phyloP scores from a whole-genome alignment of 30 jellyfish, hydroid and myxozoan genomes.

The Cassiopea xamachana region DNA sequence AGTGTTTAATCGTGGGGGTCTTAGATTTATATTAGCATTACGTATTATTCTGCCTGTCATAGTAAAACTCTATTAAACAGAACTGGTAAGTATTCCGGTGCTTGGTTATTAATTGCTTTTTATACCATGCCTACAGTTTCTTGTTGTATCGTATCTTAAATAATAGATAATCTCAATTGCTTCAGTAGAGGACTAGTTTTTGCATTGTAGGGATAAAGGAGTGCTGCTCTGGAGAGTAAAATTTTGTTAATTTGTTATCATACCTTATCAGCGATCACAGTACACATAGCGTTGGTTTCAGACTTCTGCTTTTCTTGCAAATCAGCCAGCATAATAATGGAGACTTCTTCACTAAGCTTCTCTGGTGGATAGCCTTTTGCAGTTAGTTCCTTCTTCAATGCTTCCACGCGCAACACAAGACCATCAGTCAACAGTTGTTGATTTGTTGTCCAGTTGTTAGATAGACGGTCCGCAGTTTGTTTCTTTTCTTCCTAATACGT shows the following conservation, averaged over 20 bases:
- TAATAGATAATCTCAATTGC: no score
- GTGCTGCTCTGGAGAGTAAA: no score
- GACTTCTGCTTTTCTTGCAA: constrained; percentile 84
- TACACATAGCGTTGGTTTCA: constrained; percentile 77
- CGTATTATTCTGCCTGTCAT: no score
- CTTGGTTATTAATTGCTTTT: no score
- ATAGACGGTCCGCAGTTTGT: constrained; percentile 47
- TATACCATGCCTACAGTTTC: no score
- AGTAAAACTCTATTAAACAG: no score
- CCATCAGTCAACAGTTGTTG: constrained; percentile 42
- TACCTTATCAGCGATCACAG: constrained; percentile 69
- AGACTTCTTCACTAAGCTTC: constrained; percentile 66
- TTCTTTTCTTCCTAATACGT: constrained; percentile 46
- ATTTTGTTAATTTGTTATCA: not conserved
- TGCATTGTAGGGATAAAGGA: no score
- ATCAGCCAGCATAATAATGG: constrained; percentile 81
- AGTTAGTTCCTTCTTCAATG: constrained; percentile 19
- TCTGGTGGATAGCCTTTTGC: constrained; percentile 56
- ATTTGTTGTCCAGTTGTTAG: constrained; percentile 24
- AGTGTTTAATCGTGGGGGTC: no score
- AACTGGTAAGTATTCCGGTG: no score
- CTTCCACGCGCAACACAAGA: constrained; percentile 29
- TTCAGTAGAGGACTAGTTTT: no score
- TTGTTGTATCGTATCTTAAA: no score
- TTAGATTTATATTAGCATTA: no score